Evolutionary conservation across 2,113 vertebrate genomes (phyloP).

Genomic region (Alligator mississippiensis): DNA sequence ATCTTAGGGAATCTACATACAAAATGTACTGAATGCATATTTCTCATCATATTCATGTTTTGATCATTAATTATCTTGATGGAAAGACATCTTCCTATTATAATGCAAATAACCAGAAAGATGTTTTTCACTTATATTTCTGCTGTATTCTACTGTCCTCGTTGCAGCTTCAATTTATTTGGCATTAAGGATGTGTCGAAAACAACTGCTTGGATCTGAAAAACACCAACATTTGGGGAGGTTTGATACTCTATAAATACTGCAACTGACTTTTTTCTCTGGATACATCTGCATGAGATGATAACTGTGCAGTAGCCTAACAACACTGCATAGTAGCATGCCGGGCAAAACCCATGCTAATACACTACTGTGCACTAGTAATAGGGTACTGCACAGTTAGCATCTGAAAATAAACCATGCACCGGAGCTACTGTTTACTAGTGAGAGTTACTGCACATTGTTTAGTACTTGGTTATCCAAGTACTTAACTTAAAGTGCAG

Average conservation of each 20-base stretch:
- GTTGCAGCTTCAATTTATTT: background rate
- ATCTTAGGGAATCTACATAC: slow-evolving; percentile 3
- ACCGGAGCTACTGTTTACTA: too few relatives aligned
- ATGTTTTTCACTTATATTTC: background rate
- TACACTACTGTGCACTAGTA: too few relatives aligned
- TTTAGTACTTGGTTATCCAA: too few relatives aligned
- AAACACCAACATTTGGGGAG: background rate
- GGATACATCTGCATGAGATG: background rate
- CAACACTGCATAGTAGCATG: too few relatives aligned
- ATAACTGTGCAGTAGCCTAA: too few relatives aligned
- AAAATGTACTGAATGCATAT: background rate
- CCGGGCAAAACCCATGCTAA: too few relatives aligned
- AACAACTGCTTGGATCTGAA: background rate
- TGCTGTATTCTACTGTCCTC: background rate
- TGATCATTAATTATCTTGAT: slow-evolving; percentile 12
- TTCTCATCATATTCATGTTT: slow-evolving; percentile 23
- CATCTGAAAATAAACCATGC: too few relatives aligned
- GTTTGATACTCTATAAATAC: background rate
- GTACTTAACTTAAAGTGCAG: too few relatives aligned
- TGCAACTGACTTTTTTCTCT: background rate
- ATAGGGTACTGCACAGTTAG: too few relatives aligned
- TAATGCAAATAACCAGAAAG: slow-evolving; percentile 25
- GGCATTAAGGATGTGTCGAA: background rate
- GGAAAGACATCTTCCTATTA: slow-evolving; percentile 18
- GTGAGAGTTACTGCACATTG: too few relatives aligned